These are phyloP conservation scores for Sebastes kiyomatsui DNA, from an alignment of 2,797 vertebrate genomes.

Conservation along the genomic window DNA sequence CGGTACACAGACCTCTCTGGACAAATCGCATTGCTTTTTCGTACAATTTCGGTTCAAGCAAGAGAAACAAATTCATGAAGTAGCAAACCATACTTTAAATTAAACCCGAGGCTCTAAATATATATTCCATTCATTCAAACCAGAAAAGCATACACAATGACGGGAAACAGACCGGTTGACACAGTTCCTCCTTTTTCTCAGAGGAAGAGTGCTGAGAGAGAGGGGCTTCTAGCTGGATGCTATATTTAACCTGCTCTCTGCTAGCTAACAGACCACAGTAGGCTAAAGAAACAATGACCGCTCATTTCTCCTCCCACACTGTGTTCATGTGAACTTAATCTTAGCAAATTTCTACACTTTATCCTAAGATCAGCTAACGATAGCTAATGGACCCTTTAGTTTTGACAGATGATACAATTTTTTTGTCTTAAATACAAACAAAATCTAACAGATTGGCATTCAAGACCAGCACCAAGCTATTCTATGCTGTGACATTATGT, in stretches of 20 bases:
- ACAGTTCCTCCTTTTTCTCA: slow-evolving; percentile 70
- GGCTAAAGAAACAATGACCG: slow-evolving; percentile 23
- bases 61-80: background rate
- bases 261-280: background rate
- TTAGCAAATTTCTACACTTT: background rate
- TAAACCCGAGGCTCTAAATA: background rate
- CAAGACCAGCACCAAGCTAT: background rate
- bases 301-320: background rate
- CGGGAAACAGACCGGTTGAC: slow-evolving; percentile 63
- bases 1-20: background rate
- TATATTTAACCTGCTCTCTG: slow-evolving; percentile 55
- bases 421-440: background rate
- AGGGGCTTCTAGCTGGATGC: slow-evolving; percentile 1
- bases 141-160: slow-evolving; percentile 35
- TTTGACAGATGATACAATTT: background rate
- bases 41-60: background rate
- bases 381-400: background rate
- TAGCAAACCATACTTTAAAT: background rate
- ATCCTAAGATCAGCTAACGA: background rate
- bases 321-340: background rate
- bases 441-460: background rate
- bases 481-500: background rate
- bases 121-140: background rate
- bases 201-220: slow-evolving; percentile 48
- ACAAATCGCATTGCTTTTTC: background rate